These are phyloP conservation scores for Lordiphosa andalusiaca DNA, from an alignment of 2,888 invertebrate genomes.

Conservation along the genomic window DNA sequence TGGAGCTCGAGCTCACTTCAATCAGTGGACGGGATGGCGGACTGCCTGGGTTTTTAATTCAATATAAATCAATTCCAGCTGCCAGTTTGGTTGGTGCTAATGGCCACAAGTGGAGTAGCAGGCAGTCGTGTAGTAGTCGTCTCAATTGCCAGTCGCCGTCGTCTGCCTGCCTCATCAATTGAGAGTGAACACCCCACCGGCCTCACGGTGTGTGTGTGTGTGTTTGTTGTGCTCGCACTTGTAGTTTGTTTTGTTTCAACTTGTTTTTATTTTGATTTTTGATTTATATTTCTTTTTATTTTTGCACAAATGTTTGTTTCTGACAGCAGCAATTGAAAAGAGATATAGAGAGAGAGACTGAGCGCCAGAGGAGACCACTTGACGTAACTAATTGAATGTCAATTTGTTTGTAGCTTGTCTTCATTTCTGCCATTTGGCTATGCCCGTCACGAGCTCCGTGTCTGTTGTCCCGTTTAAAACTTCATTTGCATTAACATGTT, in stretches of 20 bases:
- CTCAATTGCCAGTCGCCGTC: constrained; percentile 35
- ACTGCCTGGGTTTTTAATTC: constrained; percentile 33
- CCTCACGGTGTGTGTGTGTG: background rate
- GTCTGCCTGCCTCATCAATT: constrained; percentile 19
- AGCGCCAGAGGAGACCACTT: constrained; percentile 15
- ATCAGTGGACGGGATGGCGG: constrained; percentile 16
- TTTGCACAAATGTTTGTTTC: constrained; percentile 41
- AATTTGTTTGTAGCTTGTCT: constrained; percentile 39
- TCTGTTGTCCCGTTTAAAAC: constrained; percentile 10
- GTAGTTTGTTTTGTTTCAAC: constrained; percentile 14
- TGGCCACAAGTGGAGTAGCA: constrained; percentile 39
- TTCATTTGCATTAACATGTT: constrained; percentile 37
- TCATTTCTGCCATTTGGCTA: constrained; percentile 15
- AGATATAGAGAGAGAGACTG: too few relatives aligned
- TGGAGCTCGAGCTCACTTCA: constrained; percentile 31
- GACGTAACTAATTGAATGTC: constrained; percentile 50
- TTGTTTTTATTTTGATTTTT: constrained; percentile 10
- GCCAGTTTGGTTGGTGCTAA: constrained; percentile 31
- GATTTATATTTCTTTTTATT: constrained; percentile 33
- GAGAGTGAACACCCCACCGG: background rate
- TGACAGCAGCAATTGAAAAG: constrained; percentile 19
- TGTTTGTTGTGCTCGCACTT: constrained; percentile 21
- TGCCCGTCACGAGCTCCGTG: constrained; percentile 32
- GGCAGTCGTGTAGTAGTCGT: constrained; percentile 18
- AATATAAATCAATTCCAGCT: constrained; percentile 47